These are phyloP conservation scores for Beroe forskalii DNA, from an alignment of 37 sponge, comb jelly and placozoan genomes.

Conservation along the genomic window DNA sequence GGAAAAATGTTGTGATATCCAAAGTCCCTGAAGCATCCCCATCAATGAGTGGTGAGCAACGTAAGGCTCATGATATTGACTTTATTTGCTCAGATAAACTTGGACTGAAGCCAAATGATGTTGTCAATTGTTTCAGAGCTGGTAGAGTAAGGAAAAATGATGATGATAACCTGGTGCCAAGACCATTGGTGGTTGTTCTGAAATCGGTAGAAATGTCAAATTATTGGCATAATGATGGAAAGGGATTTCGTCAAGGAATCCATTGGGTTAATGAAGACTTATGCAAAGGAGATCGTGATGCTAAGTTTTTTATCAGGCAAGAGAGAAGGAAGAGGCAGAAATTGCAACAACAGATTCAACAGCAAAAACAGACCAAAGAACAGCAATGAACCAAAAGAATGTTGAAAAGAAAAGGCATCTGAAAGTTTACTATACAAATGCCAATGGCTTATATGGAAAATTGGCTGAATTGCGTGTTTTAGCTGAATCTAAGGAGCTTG, in stretches of 20 bases:
- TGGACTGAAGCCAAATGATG: not conserved
- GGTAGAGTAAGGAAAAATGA: not conserved
- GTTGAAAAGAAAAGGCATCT: not conserved
- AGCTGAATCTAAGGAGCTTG: not conserved
- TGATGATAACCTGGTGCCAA: not conserved
- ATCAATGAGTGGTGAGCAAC: too few species aligned
- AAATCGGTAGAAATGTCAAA: not conserved
- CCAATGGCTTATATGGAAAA: not conserved
- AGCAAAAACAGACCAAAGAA: not conserved
- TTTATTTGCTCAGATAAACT: not conserved
- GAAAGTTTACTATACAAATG: conserved; percentile 24
- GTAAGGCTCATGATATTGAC: too few species aligned
- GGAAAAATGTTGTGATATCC: too few species aligned
- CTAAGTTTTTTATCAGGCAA: not conserved
- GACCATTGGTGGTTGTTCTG: not conserved
- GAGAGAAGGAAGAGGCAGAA: not conserved
- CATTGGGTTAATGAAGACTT: not conserved
- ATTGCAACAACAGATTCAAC: too few species aligned
- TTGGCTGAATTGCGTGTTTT: not conserved
- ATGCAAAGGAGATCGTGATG: not conserved
- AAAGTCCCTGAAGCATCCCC: too few species aligned
- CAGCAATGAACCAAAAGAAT: not conserved
- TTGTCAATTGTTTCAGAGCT: not conserved
- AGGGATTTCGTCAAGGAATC: not conserved
- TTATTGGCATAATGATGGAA: not conserved